Evolutionary conservation across 92 coral and sea anemone species (phyloP).

Genomic region (Scolanthus callimorphus): DNA sequence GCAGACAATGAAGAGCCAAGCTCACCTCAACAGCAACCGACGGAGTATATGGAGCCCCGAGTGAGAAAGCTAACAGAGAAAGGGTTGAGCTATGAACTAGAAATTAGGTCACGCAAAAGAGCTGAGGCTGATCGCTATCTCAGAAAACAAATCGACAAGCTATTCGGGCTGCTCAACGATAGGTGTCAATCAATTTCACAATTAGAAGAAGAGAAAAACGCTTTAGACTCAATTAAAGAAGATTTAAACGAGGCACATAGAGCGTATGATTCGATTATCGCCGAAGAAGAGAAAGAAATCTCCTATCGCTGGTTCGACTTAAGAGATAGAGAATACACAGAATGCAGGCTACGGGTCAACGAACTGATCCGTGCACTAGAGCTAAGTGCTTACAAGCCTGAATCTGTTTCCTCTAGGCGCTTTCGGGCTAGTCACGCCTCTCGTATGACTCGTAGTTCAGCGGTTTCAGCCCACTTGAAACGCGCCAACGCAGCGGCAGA

Average conservation of each 20-base stretch:
- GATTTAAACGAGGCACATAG: slow-evolving; percentile 19
- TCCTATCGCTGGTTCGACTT: slow-evolving; percentile 44
- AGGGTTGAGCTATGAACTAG: slow-evolving; percentile 3
- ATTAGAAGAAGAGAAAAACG: slow-evolving; percentile 29
- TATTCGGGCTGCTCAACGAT: neutral
- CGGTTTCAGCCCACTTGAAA: neutral
- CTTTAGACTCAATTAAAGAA: slow-evolving; percentile 25
- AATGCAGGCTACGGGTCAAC: slow-evolving; percentile 27
- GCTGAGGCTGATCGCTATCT: neutral
- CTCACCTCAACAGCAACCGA: no score
- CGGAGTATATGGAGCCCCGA: no score
- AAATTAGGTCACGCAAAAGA: slow-evolving; percentile 2
- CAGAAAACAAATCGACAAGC: slow-evolving; percentile 10
- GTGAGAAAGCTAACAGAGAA: slow-evolving; percentile 27
- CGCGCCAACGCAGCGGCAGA: slow-evolving; percentile 21
- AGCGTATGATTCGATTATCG: slow-evolving; percentile 13
- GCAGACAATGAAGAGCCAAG: neutral
- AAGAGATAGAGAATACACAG: slow-evolving; percentile 30
- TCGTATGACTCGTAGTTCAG: neutral
- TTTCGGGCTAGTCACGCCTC: neutral
- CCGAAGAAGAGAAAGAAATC: slow-evolving; percentile 12
- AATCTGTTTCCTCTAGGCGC: neutral
- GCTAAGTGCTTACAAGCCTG: neutral
- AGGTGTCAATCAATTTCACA: slow-evolving; percentile 1
- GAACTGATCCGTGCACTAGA: slow-evolving; percentile 41